Base-by-base conservation (phyloP, 2,888 invertebrate genomes). In the Iphiclides podalirius region DNA sequence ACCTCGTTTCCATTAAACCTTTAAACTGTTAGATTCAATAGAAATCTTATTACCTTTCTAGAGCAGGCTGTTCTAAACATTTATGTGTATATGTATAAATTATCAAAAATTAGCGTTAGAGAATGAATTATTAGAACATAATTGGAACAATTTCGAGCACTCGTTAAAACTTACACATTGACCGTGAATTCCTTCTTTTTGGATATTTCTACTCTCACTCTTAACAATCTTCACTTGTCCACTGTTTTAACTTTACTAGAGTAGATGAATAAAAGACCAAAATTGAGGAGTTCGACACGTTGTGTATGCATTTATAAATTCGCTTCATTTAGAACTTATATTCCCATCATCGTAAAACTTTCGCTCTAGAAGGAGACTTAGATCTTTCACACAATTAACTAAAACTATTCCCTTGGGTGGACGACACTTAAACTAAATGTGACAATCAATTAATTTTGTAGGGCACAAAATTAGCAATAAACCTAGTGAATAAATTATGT, bases 141-240 rank as follows among this genome's bases (percentile, higher is more conserved):
- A 80, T 81, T 80, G 82, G 77, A 81, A 75, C 78, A 82, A 81
- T 80, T 84, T 84, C 72, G 74, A 86, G 87, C 87, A 88, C 87
- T 88, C 78, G 87, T 88, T 88, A 88, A 86, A 79, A 81, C 79
- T 82, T 78, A 88, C 87, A 88, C 87, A 83, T 81, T 80, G 79
- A 72, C 85, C 83, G 83, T 81, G 75, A 76, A 79, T 78, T 79
- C 77, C 79, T 83, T 81, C 85, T 79, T 72, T 74, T 74, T 76
- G 79, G 74, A 79, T 76, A 70, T 79, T 71, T 72, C 75, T 75
- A 75, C 78, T 79, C 74, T 73, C 71, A 71, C 71, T 76, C 73
- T 74, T 73, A 65, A 75, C 75, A 58, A 75, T 82, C 80, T 81
- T 80, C 82, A 75, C 76, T 68, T 72, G 71, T 76, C 78, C 77